Percentiles rank a stretch among this genome's conserved stretches.
Conservation (phyloP, 1,140 invertebrate species). For the Gryllus bimaculatus region DNA sequence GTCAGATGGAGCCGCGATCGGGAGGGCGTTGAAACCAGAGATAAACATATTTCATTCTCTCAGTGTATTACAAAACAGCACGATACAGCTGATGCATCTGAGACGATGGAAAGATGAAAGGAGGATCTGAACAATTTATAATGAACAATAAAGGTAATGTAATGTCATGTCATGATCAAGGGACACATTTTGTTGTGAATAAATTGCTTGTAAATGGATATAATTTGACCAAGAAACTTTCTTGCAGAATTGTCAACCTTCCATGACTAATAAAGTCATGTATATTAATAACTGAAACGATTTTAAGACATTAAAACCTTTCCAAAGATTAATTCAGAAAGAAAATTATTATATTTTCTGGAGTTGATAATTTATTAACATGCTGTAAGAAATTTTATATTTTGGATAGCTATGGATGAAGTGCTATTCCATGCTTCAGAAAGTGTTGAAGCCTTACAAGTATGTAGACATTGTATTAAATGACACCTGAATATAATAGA, state of each 20-base stretch:
- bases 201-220: no score
- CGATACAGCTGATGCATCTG: no score
- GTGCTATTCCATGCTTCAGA: conserved; percentile 27
- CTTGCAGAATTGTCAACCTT: no score
- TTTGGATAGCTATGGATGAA: conserved; percentile 25
- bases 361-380: neutral
- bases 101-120: no score
- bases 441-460: conserved; percentile 32
- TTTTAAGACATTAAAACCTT: neutral
- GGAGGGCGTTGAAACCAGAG: no score
- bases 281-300: no score
- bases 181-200: no score
- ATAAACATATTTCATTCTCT: no score
- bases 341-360: neutral
- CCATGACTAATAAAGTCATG: no score
- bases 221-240: no score
- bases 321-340: neutral
- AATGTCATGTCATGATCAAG: neutral
- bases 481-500: neutral
- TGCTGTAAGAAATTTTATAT: neutral
- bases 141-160: neutral
- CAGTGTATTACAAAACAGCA: no score
- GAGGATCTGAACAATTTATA: neutral
- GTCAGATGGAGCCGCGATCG: no score
- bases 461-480: neutral